These are phyloP conservation scores for Aleiodes testaceus DNA, from an alignment of 2,888 invertebrate species.

Conservation along the genomic window DNA sequence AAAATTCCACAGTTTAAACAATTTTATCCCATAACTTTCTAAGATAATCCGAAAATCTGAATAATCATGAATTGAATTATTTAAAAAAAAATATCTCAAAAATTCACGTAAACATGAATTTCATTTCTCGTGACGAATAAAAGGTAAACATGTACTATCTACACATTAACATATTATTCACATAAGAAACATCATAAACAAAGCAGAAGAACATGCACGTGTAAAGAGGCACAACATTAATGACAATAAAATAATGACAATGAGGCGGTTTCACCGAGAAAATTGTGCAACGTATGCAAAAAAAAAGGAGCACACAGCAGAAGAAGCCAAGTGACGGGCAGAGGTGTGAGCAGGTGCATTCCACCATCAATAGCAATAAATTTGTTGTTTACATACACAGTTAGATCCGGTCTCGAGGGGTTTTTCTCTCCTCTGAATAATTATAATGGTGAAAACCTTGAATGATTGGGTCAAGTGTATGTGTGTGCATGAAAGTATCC, in stretches of 20 bases:
- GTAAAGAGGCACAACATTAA: background rate
- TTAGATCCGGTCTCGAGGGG: conserved; percentile 30
- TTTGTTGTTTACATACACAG: conserved; percentile 44
- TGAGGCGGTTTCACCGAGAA: background rate
- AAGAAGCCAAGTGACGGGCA: background rate
- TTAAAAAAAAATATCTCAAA: background rate
- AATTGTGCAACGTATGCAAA: conserved; percentile 28
- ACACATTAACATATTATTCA: no score
- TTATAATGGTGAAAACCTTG: conserved; percentile 34
- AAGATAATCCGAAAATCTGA: no score
- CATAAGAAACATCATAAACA: no score
- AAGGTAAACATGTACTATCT: background rate
- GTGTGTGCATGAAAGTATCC: conserved; percentile 28
- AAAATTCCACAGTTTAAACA: no score
- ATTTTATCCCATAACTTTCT: no score
- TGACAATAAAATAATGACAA: conserved; percentile 8
- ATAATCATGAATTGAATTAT: no score
- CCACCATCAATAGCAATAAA: conserved; percentile 38
- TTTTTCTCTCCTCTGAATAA: conserved; percentile 28
- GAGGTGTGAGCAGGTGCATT: background rate
- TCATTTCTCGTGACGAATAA: background rate
- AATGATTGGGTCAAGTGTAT: conserved; percentile 38
- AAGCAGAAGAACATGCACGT: no score
- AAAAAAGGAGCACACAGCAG: background rate
- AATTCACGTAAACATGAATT: background rate